Evolutionary conservation across 2,113 vertebrate genomes (phyloP), one percentile per base, ranked within the genome.

Genomic region (Tupaia tana): DNA sequence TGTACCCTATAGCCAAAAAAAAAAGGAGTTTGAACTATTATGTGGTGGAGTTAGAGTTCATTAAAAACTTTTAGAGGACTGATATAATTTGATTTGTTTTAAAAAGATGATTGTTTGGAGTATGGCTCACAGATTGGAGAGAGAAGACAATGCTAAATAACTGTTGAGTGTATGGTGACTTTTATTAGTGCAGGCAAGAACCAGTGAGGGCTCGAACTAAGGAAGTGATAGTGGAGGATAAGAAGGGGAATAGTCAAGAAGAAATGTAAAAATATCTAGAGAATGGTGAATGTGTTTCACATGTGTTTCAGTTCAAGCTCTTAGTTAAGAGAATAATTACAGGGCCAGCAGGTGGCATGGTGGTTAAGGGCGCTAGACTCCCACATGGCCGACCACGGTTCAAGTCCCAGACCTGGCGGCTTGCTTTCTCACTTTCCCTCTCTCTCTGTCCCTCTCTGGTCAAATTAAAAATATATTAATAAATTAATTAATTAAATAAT

Each of bases 261-360:
- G n/a, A 78, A 92, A 84, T 86, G 81, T 91, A 85, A 78, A 19
- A 63, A 63, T 67, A 73, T 85, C n/a, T n/a, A 67, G 52, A 95
- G 34, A 93, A 59, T 64, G 56, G 12, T 61, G 71, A 24, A 74
- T 91, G 31, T 43, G 43, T 43, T 43, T 43, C 43, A 43, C 43
- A 43, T 43, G 43, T 43, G 43, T 85, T 93, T 94, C 78, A 87
- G 13, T 70, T 82, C 54, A 82, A 82, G 54, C 59, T 88, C 14
- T 58, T 80, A 82, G 69, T 97, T 85, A 85, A 81, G 54, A 43
- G 54, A 19, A 54, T 95, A 92, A 70, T 86, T 43, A 43, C 43
- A 43, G 43, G 43, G 43, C 43, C 43, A 43, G 43, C 43, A 43
- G 43, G 43, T 3, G 43, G 43, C 43, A 43, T 43, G 43, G 43